Evolutionary conservation across 1,140 invertebrate genomes (phyloP), one percentile per base, ranked within the genome.

Genomic region (Pentalonia nigronervosa): DNA sequence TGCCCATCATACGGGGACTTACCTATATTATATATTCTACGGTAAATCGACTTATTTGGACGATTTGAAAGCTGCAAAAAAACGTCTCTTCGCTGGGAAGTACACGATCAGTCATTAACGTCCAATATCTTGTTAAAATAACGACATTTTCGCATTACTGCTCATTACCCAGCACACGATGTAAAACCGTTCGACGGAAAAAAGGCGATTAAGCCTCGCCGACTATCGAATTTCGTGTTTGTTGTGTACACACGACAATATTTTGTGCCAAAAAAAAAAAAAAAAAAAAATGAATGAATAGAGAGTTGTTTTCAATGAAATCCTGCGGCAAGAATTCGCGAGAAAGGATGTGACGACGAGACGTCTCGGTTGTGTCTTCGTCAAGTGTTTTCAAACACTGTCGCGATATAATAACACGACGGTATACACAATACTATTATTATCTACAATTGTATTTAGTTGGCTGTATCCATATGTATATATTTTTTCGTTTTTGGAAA

Each of bases 401-500:
- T 41, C 45, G 23, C 41, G 23, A 25, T 45, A 76, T 17, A 76
- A 76, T n/a, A 76, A 76, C 7, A 76, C n/a, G 14, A 76, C 41
- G 0, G 11, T 11, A 41, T 41, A 41, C 4, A 41, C 4, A 41
- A 41, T 41, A 41, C 4, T 41, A 81, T 17, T 34, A 81, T 4
- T 34, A 25, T 41, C 3, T 41, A 36, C 36, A 25, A 17, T 14
- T 34, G 30, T 48, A 60, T 30, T n/a, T 30, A 47, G 47, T 87
- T 87, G 11, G 7, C 84, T 0, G 30, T 41, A 87, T 47, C 20
- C 17, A 84, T 41, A 87, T 56, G 14, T 11, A 14, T 4, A 30
- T 56, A 41, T 83, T 86, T 45, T 86, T 86, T 30, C 36, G 47
- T 89, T 36, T 48, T 56, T 56, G 88, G 88, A 89, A 89, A 89